These are phyloP conservation scores for Trichechus manatus DNA, from an alignment of 2,113 vertebrate species.

Conservation along the genomic window DNA sequence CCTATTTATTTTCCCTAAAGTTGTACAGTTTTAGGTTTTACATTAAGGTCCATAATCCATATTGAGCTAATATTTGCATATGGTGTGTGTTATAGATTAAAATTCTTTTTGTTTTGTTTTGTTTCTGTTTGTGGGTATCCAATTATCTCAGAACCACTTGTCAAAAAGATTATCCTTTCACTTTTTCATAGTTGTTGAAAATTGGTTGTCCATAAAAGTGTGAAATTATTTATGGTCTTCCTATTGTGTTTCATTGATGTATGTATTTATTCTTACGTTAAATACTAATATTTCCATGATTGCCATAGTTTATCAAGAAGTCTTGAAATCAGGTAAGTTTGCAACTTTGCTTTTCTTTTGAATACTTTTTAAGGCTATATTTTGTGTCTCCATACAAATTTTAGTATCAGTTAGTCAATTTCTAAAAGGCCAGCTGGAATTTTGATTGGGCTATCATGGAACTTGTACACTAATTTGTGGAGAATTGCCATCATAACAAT, in stretches of 20 bases:
- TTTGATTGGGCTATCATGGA: not conserved
- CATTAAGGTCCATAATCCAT: not conserved
- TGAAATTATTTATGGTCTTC: not conserved
- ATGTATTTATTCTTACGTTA: not conserved
- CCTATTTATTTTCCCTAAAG: not conserved
- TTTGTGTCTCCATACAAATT: not conserved
- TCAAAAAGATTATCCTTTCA: not conserved
- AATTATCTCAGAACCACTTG: not conserved
- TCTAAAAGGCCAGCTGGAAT: not conserved
- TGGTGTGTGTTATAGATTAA: not conserved
- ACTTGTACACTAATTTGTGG: not conserved
- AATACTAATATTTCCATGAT: not conserved
- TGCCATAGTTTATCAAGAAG: not conserved
- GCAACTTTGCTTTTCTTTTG: not conserved
- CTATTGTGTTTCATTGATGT: not conserved
- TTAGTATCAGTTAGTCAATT: not conserved
- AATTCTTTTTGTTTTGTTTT: not conserved
- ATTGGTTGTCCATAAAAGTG: not conserved
- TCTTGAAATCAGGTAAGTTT: not conserved
- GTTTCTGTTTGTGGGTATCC: not conserved
- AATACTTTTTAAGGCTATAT: not conserved
- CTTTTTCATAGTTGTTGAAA: not conserved
- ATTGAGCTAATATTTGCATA: not conserved
- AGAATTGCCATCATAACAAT: not conserved
- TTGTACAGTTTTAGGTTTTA: not conserved